Evolutionary conservation across 2,888 invertebrate species (phyloP).

Genomic region (Laspeyria flexula): DNA sequence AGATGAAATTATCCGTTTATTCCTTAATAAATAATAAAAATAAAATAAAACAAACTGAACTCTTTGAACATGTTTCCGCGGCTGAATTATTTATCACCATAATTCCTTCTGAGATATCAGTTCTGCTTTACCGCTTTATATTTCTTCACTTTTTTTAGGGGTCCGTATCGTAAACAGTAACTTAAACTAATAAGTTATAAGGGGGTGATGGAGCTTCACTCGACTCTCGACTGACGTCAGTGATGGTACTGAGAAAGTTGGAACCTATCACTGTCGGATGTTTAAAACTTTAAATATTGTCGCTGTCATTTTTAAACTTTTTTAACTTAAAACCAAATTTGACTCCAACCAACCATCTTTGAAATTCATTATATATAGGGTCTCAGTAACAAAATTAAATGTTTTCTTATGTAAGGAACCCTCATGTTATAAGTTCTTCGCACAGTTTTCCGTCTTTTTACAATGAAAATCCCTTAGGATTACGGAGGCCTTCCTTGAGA

Average conservation of each 20-base stretch:
- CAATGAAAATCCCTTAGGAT: slow-evolving; percentile 28
- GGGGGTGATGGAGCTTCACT: no score
- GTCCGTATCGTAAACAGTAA: neutral
- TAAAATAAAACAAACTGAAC: slow-evolving; percentile 19
- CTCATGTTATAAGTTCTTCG: neutral
- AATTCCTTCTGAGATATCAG: slow-evolving; percentile 44
- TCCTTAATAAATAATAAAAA: slow-evolving; percentile 31
- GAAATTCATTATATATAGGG: no score
- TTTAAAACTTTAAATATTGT: no score
- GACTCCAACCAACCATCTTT: no score
- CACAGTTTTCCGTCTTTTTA: slow-evolving; percentile 12
- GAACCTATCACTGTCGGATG: no score
- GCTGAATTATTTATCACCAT: slow-evolving; percentile 42
- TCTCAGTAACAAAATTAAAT: neutral
- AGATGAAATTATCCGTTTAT: no score
- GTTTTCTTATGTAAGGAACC: neutral
- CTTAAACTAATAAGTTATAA: no score
- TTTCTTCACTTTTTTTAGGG: slow-evolving; percentile 7
- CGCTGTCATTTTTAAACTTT: no score
- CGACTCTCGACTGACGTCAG: no score
- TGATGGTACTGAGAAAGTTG: no score
- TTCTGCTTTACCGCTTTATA: slow-evolving; percentile 27
- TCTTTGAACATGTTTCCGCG: slow-evolving; percentile 23
- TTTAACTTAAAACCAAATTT: no score
- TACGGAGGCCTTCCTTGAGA: slow-evolving; percentile 5